Evolutionary conservation across 2,888 invertebrate species (phyloP).

Genomic region (Empis stercorea): DNA sequence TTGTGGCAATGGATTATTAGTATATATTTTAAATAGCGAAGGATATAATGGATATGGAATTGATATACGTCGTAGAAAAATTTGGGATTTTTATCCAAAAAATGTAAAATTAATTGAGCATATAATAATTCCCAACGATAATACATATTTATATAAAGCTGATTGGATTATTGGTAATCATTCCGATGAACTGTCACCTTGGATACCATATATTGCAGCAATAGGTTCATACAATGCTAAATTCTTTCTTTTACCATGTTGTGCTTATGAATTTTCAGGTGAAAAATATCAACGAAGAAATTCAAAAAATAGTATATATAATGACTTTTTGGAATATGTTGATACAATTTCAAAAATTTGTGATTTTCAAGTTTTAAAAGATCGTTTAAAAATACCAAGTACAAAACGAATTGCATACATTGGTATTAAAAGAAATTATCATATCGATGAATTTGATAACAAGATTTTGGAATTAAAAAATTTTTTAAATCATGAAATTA

Average conservation of each 20-base stretch:
- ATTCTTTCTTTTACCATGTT: slow-evolving; percentile 90
- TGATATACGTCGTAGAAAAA: slow-evolving; percentile 71
- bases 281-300: slow-evolving; percentile 63
- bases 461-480: neutral
- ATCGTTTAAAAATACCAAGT: slow-evolving; percentile 89
- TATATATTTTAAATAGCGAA: slow-evolving; percentile 71
- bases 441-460: slow-evolving; percentile 26
- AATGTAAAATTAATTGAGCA: slow-evolving; percentile 43
- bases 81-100: slow-evolving; percentile 71
- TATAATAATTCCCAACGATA: slow-evolving; percentile 39
- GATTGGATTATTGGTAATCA: slow-evolving; percentile 98
- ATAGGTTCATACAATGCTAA: slow-evolving; percentile 58
- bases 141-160: slow-evolving; percentile 46
- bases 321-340: slow-evolving; percentile 57
- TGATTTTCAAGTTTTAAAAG: slow-evolving; percentile 61
- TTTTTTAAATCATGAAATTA: slow-evolving; percentile 2
- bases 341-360: slow-evolving; percentile 47
- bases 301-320: slow-evolving; percentile 62
- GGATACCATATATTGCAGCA: slow-evolving; percentile 89
- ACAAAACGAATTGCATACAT: slow-evolving; percentile 80
- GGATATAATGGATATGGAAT: slow-evolving; percentile 72
- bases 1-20: slow-evolving; percentile 93
- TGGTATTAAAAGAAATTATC: slow-evolving; percentile 43
- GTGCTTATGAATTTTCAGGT: slow-evolving; percentile 82
- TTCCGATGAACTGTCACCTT: slow-evolving; percentile 97